Evolutionary conservation across 2,797 vertebrate species (phyloP).

Genomic region (Ataeniobius toweri): DNA sequence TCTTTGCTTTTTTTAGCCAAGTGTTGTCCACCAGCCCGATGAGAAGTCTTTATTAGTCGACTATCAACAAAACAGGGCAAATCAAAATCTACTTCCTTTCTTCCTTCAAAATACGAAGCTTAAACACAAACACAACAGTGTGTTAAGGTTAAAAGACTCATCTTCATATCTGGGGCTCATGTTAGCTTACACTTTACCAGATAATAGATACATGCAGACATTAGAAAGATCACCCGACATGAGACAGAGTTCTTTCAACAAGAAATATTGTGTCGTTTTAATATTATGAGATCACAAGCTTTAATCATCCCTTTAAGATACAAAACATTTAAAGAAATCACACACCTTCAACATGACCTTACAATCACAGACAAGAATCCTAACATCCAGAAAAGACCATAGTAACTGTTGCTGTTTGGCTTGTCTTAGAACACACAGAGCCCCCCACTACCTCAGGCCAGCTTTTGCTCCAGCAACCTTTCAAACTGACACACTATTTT

Average conservation of each 20-base stretch:
- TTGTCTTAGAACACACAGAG: constrained; percentile 38
- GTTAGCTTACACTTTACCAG: neutral
- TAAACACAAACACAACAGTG: neutral
- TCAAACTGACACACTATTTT: neutral
- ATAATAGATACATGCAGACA: too few relatives aligned
- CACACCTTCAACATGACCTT: constrained; percentile 13
- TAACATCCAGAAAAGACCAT: constrained; percentile 44
- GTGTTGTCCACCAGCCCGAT: too few relatives aligned
- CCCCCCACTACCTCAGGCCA: constrained; percentile 27
- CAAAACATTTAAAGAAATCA: neutral
- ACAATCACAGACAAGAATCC: constrained; percentile 4
- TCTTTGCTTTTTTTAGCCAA: too few relatives aligned
- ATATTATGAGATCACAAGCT: too few relatives aligned
- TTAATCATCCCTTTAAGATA: neutral
- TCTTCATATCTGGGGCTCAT: neutral
- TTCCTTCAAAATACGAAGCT: neutral
- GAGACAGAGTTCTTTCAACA: too few relatives aligned
- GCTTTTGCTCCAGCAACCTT: constrained; percentile 36
- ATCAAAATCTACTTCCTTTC: neutral
- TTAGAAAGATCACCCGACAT: too few relatives aligned
- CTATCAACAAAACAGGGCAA: too few relatives aligned
- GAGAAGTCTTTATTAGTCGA: neutral
- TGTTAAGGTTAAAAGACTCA: neutral
- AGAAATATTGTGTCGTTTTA: too few relatives aligned
- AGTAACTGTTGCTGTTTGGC: constrained; percentile 74